phyloP scores from a whole-genome alignment of 2,888 invertebrate genomes.

The Orthosia cruda region DNA sequence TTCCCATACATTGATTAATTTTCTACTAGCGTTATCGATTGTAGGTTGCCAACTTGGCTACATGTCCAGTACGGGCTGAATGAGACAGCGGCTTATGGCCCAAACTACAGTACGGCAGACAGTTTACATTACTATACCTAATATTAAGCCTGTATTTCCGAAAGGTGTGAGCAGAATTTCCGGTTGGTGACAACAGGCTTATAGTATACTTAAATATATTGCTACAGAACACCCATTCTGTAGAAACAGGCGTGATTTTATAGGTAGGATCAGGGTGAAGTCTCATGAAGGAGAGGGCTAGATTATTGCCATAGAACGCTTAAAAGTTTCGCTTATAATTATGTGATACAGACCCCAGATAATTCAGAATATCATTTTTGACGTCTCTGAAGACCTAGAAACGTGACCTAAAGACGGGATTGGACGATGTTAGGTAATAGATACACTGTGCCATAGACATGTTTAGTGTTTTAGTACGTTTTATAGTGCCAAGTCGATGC shows the following conservation, averaged over 20 bases:
- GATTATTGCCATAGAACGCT: neutral
- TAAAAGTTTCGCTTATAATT: neutral
- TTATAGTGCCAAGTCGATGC: slow-evolving; percentile 16
- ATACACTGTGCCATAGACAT: neutral
- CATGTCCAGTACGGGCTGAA: no score
- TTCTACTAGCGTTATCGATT: no score
- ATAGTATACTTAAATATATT: no score
- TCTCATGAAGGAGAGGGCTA: neutral
- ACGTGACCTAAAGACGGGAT: neutral
- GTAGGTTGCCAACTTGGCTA: no score
- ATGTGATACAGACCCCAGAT: no score
- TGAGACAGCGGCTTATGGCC: neutral
- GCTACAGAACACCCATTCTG: no score
- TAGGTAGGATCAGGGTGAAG: no score
- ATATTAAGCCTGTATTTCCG: slow-evolving; percentile 4
- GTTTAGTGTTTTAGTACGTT: slow-evolving; percentile 7
- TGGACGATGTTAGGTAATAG: neutral
- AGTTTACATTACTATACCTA: slow-evolving; percentile 5
- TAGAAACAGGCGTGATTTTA: no score
- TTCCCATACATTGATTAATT: no score
- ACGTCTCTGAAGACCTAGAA: neutral
- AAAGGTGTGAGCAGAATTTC: neutral
- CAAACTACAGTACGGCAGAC: neutral
- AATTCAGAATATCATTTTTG: neutral
- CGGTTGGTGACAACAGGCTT: no score